Conservation (phyloP, 2,113 vertebrate species). For the Oxyruncus cristatus region DNA sequence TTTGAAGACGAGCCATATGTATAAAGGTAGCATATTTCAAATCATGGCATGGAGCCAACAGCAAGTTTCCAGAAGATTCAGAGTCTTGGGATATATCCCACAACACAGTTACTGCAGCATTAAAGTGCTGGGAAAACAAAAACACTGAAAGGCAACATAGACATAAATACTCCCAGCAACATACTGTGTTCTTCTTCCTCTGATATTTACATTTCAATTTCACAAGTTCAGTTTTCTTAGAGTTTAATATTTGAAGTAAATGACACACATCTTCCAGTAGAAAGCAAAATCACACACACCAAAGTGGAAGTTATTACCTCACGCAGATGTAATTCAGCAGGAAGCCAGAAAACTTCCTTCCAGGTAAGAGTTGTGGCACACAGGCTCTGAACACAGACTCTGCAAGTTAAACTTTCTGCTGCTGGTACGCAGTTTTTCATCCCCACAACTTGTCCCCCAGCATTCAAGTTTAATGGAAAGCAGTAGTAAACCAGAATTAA, state of each 20-base stretch:
- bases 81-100: not conserved
- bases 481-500: not conserved
- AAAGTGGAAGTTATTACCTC: not conserved
- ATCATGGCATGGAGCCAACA: not conserved
- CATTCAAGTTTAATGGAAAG: not conserved
- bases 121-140: not conserved
- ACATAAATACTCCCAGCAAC: not conserved
- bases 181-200: not conserved
- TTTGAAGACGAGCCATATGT: not conserved
- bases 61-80: not conserved
- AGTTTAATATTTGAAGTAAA: not conserved
- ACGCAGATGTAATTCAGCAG: not conserved
- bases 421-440: not conserved
- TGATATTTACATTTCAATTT: not conserved
- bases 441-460: not conserved
- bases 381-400: not conserved
- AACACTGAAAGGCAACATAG: fast-evolving
- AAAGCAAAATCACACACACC: not conserved
- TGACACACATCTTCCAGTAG: not conserved
- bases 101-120: not conserved
- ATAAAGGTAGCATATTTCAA: not conserved
- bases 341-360: not conserved
- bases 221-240: not conserved
- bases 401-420: not conserved
- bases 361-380: not conserved